phyloP scores from a whole-genome alignment of 2,888 invertebrate genomes.

The Drosophila putrida region DNA sequence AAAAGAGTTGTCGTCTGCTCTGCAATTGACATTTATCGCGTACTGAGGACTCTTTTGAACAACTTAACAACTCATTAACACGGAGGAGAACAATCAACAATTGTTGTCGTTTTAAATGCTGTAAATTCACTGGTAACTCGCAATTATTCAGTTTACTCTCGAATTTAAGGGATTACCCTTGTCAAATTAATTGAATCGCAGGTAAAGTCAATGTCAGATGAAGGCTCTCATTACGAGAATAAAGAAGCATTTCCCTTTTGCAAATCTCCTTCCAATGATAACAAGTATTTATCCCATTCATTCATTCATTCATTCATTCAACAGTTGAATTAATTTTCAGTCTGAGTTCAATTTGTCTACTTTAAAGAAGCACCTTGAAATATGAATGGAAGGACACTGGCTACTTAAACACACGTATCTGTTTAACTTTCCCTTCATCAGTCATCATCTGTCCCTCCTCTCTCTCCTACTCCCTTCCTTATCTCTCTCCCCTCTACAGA shows the following conservation, averaged over 20 bases:
- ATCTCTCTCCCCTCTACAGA: neutral
- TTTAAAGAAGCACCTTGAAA: slow-evolving; percentile 21
- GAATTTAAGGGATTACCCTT: slow-evolving; percentile 44
- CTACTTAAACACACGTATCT: slow-evolving; percentile 10
- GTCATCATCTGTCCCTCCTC: slow-evolving; percentile 10
- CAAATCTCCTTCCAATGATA: neutral
- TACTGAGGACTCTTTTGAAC: slow-evolving; percentile 52
- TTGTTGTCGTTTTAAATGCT: slow-evolving; percentile 55
- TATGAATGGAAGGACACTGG: slow-evolving; percentile 14
- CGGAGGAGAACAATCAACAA: slow-evolving; percentile 48
- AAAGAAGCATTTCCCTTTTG: neutral
- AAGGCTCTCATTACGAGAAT: neutral
- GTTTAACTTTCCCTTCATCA: slow-evolving; percentile 22
- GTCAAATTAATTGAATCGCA: slow-evolving; percentile 61
- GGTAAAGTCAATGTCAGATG: slow-evolving; percentile 14
- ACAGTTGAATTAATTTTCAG: neutral
- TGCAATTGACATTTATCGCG: slow-evolving; percentile 77
- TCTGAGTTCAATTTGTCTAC: neutral
- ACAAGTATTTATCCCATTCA: neutral
- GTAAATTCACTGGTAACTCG: slow-evolving; percentile 54
- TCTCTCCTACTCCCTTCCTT: neutral
- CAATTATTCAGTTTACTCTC: slow-evolving; percentile 41
- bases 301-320: neutral
- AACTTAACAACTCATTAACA: slow-evolving; percentile 80
- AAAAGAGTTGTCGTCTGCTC: slow-evolving; percentile 30